Base-by-base conservation (phyloP, 2,113 vertebrate genomes). In the Triplophysa siluroides region DNA sequence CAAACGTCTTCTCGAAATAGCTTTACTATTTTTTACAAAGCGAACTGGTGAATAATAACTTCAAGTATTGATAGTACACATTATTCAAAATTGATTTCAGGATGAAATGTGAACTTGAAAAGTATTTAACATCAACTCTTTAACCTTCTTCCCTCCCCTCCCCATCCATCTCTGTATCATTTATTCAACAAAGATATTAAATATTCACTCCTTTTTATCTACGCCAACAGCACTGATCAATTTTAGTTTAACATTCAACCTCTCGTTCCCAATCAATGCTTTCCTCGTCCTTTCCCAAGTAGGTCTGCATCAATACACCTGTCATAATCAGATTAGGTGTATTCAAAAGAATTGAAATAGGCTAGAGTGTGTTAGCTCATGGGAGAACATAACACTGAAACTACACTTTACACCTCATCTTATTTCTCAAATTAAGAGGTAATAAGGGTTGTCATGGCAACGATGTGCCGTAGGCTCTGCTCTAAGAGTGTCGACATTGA, bases 401-500 rank as follows among this genome's bases (percentile, higher is more conserved):
- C 80, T 81, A 78, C 76, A 78, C 73, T 10, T 68, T 74, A 84
- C 83, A 18, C 71, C 83, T 78, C 16, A 81, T 85, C 86, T 87
- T 85, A 85, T 81, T 86, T 76, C 86, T 84, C 78, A 80, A 87
- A 89, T 90, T 86, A 88, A 87, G 83, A 62, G 73, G 81, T 88
- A 86, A 88, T 85, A 81, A 76, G 47, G 84, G 84, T 90, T 81
- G 84, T 85, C 87, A 88, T 86, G 84, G 84, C 75, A 88, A 89
- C 87, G 47, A 21, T 2, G 19, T 58, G 54, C 54, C 54, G 54
- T 7, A 75, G 72, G n/a, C 72, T 18, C 14, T 66, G 21, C 1
- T 19, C 65, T 19, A 21, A 33, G 41, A 79, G 8, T 26, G 24
- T 1, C 11, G 3, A 64, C 16, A 74, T 64, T 41, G 4, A 74